Base-by-base conservation (phyloP, 2,113 vertebrate genomes). In the Cisticola juncidis region DNA sequence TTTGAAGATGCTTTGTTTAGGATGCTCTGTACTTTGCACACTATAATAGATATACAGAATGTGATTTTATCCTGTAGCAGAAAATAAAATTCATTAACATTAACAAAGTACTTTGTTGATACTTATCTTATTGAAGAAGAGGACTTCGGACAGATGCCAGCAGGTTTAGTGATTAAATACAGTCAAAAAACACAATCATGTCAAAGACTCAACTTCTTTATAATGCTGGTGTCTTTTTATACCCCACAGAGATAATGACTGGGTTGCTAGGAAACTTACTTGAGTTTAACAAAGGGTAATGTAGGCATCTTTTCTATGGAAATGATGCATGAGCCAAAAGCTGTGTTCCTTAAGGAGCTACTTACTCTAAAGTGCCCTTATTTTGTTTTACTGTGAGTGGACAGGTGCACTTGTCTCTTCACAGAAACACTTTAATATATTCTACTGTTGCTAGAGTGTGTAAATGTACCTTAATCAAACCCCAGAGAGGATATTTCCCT, bases 201-300 rank as follows among this genome's bases (percentile, higher is more conserved):
- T 85, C 61, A 86, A 93, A 94, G 69, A 86, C 25, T 94, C 38
- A 92, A 57, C 61, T 92, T 78, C 36, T 88, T 14, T 85, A 33
- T 70, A 88, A 73, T 60, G 56, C 56, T 73, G 19, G 31, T 93
- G 70, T 85, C 48, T 81, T 80, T 86, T 82, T 56, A 80, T 94
- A 83, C n/a, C 48, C 81, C 45, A 69, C 81, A 91, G 79, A 73
- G 87, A 81, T 38, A 62, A 93, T 19, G 29, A 33, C 4, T 94
- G 47, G 71, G 82, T 97, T 97, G 96, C 85, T 97, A 97, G 88
- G 95, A 95, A 96, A 83, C 61, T 94, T 87, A 90, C 50, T 88
- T 57, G 28, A 82, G 21, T 85, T 84, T 92, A 87, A 64, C 69
- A 87, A 72, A 60, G 40, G 83, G 10, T 84, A 71, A 87, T 57